These are phyloP conservation scores for Cercopithecus mitis DNA, from an alignment of 2,797 vertebrate genomes.

Conservation along the genomic window DNA sequence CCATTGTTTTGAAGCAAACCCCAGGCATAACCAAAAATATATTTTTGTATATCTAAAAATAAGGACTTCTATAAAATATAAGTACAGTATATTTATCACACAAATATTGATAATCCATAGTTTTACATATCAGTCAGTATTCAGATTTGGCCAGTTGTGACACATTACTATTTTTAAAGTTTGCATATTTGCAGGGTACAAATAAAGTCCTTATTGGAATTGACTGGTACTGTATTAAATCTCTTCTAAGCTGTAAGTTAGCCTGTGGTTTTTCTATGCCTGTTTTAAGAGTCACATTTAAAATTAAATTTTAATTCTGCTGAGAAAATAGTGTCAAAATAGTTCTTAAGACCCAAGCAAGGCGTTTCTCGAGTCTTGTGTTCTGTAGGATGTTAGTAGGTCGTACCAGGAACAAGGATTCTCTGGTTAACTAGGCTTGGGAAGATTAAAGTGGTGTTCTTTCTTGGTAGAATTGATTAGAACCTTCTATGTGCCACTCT, in stretches of 20 bases:
- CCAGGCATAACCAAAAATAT: not conserved
- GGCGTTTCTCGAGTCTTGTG: not conserved
- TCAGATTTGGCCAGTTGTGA: not conserved
- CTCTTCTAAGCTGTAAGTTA: not conserved
- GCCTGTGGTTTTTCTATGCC: not conserved
- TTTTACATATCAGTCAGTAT: not conserved
- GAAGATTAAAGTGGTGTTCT: not conserved
- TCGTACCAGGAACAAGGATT: not conserved
- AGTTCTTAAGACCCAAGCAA: not conserved
- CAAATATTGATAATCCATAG: not conserved
- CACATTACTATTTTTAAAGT: not conserved
- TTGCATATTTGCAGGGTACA: not conserved
- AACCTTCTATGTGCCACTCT: not conserved
- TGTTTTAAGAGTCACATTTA: slow-evolving; percentile 22
- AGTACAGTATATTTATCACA: not conserved
- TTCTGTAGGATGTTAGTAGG: not conserved
- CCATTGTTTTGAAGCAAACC: not conserved
- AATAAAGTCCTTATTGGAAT: not conserved
- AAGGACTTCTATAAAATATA: not conserved
- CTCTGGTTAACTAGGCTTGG: not conserved
- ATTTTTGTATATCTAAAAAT: not conserved
- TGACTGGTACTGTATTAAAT: not conserved
- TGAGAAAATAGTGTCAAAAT: not conserved
- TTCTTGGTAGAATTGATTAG: not conserved
- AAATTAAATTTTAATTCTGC: not conserved